Conservation (phyloP, 2,797 vertebrate genomes). For the Aphelocoma californica region DNA sequence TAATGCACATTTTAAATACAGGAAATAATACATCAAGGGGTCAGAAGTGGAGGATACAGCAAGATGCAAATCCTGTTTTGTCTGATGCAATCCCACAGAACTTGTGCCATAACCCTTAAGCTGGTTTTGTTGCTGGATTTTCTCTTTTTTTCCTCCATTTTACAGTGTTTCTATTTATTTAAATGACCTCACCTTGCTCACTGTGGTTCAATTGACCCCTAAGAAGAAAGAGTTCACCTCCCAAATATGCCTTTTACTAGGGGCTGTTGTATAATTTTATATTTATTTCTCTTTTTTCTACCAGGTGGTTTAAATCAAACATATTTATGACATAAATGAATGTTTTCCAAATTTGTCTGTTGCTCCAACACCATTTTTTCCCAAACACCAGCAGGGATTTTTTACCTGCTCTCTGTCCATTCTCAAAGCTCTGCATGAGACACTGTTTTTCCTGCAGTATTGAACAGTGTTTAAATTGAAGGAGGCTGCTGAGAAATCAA, state of each 20-base stretch:
- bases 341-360: neutral
- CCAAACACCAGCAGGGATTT: neutral
- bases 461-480: neutral
- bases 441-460: neutral
- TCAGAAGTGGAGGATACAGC: neutral
- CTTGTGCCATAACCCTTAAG: neutral
- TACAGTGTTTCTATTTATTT: neutral
- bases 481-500: slow-evolving; percentile 1
- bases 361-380: neutral
- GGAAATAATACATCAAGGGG: neutral
- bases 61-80: neutral
- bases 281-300: neutral
- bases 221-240: neutral
- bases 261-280: neutral
- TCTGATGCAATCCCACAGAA: neutral
- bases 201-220: neutral
- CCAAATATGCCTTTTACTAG: neutral
- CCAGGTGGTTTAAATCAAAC: neutral
- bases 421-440: neutral
- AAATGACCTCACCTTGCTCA: neutral
- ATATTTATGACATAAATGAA: neutral
- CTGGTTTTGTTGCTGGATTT: neutral
- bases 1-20: neutral
- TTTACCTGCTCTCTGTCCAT: neutral
- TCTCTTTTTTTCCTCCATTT: neutral